These are phyloP conservation scores for Solenodon paradoxus DNA, from an alignment of 2,113 vertebrate genomes.

Conservation along the genomic window DNA sequence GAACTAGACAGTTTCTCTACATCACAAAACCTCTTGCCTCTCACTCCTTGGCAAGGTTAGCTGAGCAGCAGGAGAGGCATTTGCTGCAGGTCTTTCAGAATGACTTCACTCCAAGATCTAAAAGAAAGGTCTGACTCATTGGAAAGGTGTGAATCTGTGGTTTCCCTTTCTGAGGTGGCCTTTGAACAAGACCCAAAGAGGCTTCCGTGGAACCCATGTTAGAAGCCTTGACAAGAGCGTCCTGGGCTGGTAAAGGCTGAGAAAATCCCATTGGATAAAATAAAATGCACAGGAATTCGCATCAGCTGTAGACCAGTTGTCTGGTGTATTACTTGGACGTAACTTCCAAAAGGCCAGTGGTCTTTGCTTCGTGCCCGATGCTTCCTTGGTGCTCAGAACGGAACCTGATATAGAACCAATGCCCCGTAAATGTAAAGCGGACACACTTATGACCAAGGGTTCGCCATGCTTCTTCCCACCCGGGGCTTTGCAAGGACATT, in stretches of 20 bases:
- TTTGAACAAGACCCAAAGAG: neutral
- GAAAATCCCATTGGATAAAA: neutral
- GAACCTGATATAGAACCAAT: neutral
- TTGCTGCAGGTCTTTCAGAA: neutral
- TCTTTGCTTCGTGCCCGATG: neutral
- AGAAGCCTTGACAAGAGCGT: neutral
- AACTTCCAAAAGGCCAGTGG: neutral
- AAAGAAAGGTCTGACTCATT: conserved; percentile 29
- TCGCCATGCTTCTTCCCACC: neutral
- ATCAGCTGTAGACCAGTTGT: accelerated
- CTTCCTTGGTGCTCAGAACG: neutral
- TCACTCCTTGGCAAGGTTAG: neutral
- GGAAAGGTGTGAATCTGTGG: neutral
- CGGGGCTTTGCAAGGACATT: neutral
- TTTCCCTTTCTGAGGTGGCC: neutral
- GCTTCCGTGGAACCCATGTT: neutral
- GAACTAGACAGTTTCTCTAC: neutral
- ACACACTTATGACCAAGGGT: neutral
- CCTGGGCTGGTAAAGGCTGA: neutral
- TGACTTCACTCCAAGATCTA: neutral
- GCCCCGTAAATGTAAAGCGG: neutral
- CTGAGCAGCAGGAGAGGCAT: neutral
- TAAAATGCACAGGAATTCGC: neutral
- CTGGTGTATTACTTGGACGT: neutral
- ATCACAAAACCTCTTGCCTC: neutral